Percentiles rank a stretch among this genome's conserved stretches.
Evolutionary conservation across 2,888 invertebrate genomes (phyloP).

Genomic region (Nineta flava): DNA sequence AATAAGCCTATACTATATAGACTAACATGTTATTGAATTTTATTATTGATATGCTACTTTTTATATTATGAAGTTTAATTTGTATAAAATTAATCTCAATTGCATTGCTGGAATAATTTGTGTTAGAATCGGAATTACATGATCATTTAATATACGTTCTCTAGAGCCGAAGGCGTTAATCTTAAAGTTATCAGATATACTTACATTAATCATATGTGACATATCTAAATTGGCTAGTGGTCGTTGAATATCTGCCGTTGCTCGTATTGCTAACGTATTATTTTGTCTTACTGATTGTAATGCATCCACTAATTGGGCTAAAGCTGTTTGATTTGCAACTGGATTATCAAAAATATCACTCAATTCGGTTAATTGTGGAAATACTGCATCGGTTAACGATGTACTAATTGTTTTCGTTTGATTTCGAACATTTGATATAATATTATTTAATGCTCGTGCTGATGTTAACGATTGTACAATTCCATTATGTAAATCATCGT

Average conservation of each 20-base stretch:
- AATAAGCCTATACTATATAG: too few species aligned
- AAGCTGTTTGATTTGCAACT: conserved; percentile 59
- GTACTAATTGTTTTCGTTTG: conserved; percentile 26
- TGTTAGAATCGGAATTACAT: too few species aligned
- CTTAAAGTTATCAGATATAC: conserved; percentile 7
- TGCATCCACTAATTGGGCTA: conserved; percentile 52
- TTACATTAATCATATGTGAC: conserved; percentile 35
- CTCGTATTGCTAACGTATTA: conserved; percentile 56
- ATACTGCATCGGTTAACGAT: conserved; percentile 2
- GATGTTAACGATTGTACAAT: conserved; percentile 66
- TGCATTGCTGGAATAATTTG: too few species aligned
- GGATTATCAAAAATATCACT: conserved; percentile 64
- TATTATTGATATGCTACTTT: background rate
- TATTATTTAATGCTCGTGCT: conserved; percentile 63
- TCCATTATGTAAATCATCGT: conserved; percentile 87
- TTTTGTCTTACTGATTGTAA: conserved; percentile 56
- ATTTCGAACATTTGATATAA: conserved; percentile 64
- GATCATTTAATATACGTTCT: too few species aligned
- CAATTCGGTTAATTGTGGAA: conserved; percentile 55
- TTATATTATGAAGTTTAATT: too few species aligned
- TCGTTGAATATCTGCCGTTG: conserved; percentile 57
- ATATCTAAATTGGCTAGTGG: conserved; percentile 56
- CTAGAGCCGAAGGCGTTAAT: too few species aligned
- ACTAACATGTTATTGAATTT: too few species aligned
- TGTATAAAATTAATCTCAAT: too few species aligned